Conservation (phyloP, 1,140 invertebrate species). For the Heliconius eleuchia region DNA sequence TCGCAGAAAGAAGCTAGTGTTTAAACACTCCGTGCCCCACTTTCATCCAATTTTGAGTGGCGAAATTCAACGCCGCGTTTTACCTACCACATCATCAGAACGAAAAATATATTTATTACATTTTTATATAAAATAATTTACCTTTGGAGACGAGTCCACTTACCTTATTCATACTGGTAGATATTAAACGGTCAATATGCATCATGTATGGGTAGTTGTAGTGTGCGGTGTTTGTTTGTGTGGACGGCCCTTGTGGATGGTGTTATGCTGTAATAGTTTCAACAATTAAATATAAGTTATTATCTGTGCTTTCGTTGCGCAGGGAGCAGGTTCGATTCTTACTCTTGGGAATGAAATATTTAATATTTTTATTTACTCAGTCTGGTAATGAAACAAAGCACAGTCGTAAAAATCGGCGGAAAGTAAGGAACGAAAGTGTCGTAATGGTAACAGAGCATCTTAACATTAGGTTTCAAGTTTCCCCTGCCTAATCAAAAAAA, state of each 20-base stretch:
- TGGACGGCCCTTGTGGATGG: slow-evolving; percentile 39
- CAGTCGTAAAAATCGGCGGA: too few relatives aligned
- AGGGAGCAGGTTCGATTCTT: too few relatives aligned
- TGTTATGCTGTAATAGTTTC: slow-evolving; percentile 40
- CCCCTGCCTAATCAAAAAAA: neutral
- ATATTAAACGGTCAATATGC: slow-evolving; percentile 74
- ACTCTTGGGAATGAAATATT: too few relatives aligned
- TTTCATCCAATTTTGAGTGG: too few relatives aligned
- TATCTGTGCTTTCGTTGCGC: too few relatives aligned
- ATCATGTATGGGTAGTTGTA: slow-evolving; percentile 44
- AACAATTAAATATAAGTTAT: neutral
- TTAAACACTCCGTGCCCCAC: too few relatives aligned
- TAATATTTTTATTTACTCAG: too few relatives aligned
- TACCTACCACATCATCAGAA: neutral
- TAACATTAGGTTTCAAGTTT: neutral
- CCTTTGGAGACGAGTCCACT: slow-evolving; percentile 21
- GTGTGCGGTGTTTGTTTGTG: slow-evolving; percentile 39
- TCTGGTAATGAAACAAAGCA: too few relatives aligned
- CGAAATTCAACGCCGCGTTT: too few relatives aligned
- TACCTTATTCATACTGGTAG: slow-evolving; percentile 49
- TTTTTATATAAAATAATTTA: neutral
- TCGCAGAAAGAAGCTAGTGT: too few relatives aligned
- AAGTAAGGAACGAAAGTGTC: neutral
- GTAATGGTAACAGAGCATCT: too few relatives aligned
- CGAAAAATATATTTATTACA: neutral